Base-by-base conservation (phyloP, 2,797 vertebrate species). In the Hippopotamyrus pictus region DNA sequence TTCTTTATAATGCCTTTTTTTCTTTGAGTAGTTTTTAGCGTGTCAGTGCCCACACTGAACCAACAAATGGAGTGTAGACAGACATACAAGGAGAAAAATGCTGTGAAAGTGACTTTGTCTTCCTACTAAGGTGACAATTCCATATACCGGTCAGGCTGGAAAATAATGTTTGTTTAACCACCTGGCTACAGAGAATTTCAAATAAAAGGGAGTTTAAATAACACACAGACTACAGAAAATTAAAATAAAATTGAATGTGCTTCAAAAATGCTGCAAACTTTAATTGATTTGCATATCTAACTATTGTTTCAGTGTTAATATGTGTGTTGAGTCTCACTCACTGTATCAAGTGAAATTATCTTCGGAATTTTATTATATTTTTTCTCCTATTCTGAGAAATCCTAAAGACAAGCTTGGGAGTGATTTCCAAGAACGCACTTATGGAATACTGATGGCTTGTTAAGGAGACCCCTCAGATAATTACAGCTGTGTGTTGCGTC, bases 101-200 rank as follows among this genome's bases (percentile, higher is more conserved):
- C 54, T 90, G 91, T 92, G 89, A 91, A 90, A 92, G 94, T 93
- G 93, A 89, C 89, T 88, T 88, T 88, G 91, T 94, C 91, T 93
- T 59, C 90, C 93, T 92, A 92, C 91, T 88, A 92, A 93, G 85
- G 89, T 82, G 86, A 79, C 14, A 73, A 41, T 89, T 79, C 3
- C 90, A 88, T 92, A 54, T 92, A 89, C 90, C 90, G 87, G 86
- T 89, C 88, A 92, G 91, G 89, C 88, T 90, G 88, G 88, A 88
- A 89, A 94, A 95, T 93, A 94, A 94, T 94, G 90, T 94, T 94
- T 92, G 91, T 91, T 93, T 86, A 90, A 92, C 93, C 91, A 46
- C 33, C 33, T 88, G 73, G 89, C 94, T 92, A 62, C 17, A 57
- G 17, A 57, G 53, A 57, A 57, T 57, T n/a, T 57, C 5, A 57